phyloP scores from a whole-genome alignment of 2,888 invertebrate genomes.

The Oligia strigilis region DNA sequence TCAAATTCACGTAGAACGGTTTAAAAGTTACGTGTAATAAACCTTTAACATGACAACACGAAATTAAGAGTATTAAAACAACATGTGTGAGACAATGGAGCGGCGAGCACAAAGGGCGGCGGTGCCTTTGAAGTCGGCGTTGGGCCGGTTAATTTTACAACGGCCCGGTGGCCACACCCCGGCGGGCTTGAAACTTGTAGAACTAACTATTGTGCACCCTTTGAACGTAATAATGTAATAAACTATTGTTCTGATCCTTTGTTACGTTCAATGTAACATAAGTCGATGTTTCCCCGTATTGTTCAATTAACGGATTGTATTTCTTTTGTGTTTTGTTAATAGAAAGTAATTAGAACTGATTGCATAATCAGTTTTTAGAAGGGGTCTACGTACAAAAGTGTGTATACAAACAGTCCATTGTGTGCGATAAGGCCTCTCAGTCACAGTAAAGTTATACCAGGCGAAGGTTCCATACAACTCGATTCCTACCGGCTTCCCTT shows the following conservation, averaged over 20 bases:
- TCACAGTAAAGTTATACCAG: too few species aligned
- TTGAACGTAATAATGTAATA: constrained; percentile 45
- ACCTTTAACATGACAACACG: constrained; percentile 88
- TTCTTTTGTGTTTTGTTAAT: constrained; percentile 31
- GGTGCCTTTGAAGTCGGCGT: constrained; percentile 82
- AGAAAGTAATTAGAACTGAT: constrained; percentile 32
- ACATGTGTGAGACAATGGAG: constrained; percentile 87
- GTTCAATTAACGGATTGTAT: constrained; percentile 33
- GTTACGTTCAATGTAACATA: constrained; percentile 19
- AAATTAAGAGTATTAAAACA: constrained; percentile 87
- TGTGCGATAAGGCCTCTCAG: not conserved
- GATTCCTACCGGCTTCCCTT: too few species aligned
- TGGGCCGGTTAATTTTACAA: constrained; percentile 83
- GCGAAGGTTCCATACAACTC: too few species aligned
- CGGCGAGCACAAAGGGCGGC: constrained; percentile 83
- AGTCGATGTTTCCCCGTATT: constrained; percentile 38
- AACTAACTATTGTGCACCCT: constrained; percentile 67
- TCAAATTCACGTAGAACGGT: constrained; percentile 55
- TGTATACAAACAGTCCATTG: not conserved
- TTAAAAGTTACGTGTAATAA: constrained; percentile 76
- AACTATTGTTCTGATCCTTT: constrained; percentile 48
- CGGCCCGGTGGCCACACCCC: constrained; percentile 72
- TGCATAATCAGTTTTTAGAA: constrained; percentile 24
- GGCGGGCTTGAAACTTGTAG: constrained; percentile 53
- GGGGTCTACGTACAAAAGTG: constrained; percentile 2